Percentiles rank a stretch among this genome's conserved stretches.
phyloP scores from a whole-genome alignment of 2,113 vertebrate species.

The Illadopsis cleaveri region DNA sequence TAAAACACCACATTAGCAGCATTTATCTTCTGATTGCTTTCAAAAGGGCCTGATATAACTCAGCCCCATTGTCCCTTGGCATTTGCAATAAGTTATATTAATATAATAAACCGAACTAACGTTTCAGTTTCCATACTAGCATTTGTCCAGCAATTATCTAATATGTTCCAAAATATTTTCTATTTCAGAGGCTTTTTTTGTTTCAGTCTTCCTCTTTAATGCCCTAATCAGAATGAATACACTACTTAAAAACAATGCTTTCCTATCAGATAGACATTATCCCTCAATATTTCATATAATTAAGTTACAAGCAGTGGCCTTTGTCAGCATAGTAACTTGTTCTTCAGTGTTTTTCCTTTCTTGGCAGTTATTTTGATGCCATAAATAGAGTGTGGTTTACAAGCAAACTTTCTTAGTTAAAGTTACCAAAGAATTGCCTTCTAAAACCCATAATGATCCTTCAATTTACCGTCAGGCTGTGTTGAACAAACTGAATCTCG shows the following conservation, averaged over 20 bases:
- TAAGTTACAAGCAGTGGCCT: not conserved
- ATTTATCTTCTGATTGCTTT: not conserved
- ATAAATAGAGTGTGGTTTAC: not conserved
- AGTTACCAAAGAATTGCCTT: not conserved
- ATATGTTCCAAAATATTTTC: not conserved
- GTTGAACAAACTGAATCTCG: not conserved
- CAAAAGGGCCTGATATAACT: not conserved
- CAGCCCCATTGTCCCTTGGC: not conserved
- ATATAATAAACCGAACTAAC: not conserved
- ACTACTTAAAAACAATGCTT: not conserved
- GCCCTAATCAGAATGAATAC: not conserved
- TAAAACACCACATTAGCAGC: not conserved
- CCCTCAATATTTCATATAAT: not conserved
- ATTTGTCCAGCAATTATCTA: not conserved
- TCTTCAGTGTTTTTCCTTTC: not conserved
- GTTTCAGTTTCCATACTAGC: not conserved
- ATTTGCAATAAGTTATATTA: not conserved
- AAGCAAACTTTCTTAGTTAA: not conserved
- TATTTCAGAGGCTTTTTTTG: not conserved
- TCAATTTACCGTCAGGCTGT: not conserved
- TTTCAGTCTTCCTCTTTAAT: not conserved
- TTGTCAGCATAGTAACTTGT: not conserved
- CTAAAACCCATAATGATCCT: not conserved
- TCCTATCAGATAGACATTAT: not conserved
- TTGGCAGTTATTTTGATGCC: not conserved